Conservation (phyloP, 2,113 vertebrate genomes). For the Nanorana parkeri region DNA sequence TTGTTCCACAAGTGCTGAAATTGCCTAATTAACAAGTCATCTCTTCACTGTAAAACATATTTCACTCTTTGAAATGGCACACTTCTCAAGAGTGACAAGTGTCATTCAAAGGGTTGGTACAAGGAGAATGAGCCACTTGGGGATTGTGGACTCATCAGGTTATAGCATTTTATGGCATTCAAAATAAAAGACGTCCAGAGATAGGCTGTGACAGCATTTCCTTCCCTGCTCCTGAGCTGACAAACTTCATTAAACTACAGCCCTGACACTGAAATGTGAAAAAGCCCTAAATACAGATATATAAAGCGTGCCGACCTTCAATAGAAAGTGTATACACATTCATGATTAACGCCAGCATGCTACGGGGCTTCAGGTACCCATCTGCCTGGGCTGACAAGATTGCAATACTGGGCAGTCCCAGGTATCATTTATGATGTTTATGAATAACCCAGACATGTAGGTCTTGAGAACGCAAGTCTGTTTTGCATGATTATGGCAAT, state of each 20-base stretch:
- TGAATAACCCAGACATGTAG: no score
- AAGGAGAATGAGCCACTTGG: constrained; percentile 48
- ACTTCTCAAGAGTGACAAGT: constrained; percentile 48
- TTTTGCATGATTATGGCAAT: no score
- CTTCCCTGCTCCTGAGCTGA: neutral
- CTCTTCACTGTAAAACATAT: constrained; percentile 19
- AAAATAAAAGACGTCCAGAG: constrained; percentile 26
- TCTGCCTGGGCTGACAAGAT: no score
- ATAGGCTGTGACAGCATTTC: neutral
- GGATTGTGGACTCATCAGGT: constrained; percentile 29
- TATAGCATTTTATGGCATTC: constrained; percentile 34
- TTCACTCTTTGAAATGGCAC: constrained; percentile 36
- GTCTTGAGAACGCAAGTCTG: no score
- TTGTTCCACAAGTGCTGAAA: constrained; percentile 15
- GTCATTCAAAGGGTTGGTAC: constrained; percentile 44
- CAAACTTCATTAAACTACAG: neutral
- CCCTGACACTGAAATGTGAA: constrained; percentile 1
- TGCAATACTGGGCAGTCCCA: no score
- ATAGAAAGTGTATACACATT: no score
- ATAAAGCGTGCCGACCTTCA: no score
- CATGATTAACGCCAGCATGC: no score
- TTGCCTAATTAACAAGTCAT: constrained; percentile 11
- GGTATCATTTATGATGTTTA: no score
- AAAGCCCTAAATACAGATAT: no score
- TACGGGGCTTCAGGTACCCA: no score